Evolutionary conservation across 2,113 vertebrate genomes (phyloP), one percentile per base, ranked within the genome.

Genomic region (Megaleporinus macrocephalus): DNA sequence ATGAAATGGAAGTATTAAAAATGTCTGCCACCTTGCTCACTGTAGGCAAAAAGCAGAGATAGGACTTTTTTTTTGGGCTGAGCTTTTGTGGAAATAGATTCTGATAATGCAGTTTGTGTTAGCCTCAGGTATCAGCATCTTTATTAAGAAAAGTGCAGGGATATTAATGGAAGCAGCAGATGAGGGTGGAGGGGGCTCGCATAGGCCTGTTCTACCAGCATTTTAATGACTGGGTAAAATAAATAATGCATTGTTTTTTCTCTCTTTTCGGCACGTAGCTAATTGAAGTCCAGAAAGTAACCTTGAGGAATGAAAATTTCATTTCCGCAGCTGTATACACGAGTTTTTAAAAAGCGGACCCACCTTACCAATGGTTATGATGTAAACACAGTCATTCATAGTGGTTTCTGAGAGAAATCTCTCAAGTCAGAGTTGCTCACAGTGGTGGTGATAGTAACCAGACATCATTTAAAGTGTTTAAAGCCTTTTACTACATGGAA

Each of bases 11-110:
- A 72, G 13, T 59, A 49, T 70, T 44, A 70, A 9, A 44, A 70
- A 44, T 44, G n/a, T 70, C 22, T 24, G 66, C 33, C 41, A 44
- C 41, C 66, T 41, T 70, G 36, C 30, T 68, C 30, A 41, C 16
- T 41, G 18, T 30, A 68, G 65, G 65, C 30, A 41, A 24, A 44
- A 36, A 18, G 33, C 36, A 70, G 36, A 69, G 20, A 41, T 69
- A 69, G 41, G 33, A 61, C 57, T 26, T 61, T 61, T 61, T n/a
- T n/a, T n/a, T n/a, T n/a, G n/a, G n/a, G 20, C 13, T 36, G 30
- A 53, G n/a, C 44, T n/a, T 79, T 79, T 71, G 30, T 79, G 33
- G 44, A 79, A 71, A 69, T 13, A 44, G 10, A 69, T 44, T 41
- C 66, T 13, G 44, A 41, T n/a, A 41, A n/a, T 70, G 22, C 41